A percentile compares a stretch with the other conserved stretches of the same genome.
Evolutionary conservation across 2,888 invertebrate genomes (phyloP).

Genomic region (Stegophylla sp.): DNA sequence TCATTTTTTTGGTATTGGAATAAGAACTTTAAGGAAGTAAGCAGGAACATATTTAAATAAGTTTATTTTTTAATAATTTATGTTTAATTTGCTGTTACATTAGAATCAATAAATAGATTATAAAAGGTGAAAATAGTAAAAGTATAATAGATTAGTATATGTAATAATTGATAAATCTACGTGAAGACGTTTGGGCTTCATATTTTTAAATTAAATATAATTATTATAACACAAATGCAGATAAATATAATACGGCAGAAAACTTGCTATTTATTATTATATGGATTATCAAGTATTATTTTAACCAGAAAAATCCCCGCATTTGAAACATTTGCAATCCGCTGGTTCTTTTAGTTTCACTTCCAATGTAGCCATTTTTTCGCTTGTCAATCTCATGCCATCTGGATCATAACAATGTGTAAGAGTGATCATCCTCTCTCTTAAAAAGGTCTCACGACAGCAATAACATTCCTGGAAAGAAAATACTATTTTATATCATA

Average conservation of each 20-base stretch:
- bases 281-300: conserved; percentile 43
- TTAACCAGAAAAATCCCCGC: conserved; percentile 83
- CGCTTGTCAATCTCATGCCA: conserved; percentile 76
- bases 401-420: conserved; percentile 89
- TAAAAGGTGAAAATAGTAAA: neutral
- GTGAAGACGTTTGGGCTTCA: conserved; percentile 9
- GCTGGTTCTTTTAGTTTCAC: conserved; percentile 84
- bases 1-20: too few species aligned
- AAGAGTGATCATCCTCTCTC: conserved; percentile 79
- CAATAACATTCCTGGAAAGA: conserved; percentile 84
- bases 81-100: conserved; percentile 17
- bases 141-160: too few species aligned
- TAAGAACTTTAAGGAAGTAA: too few species aligned
- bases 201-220: conserved; percentile 31
- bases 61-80: too few species aligned
- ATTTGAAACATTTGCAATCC: conserved; percentile 89
- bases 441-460: conserved; percentile 84
- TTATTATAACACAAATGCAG: neutral
- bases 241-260: neutral
- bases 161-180: too few species aligned
- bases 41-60: too few species aligned
- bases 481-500: neutral
- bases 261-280: conserved; percentile 12
- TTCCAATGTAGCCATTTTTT: conserved; percentile 78
- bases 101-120: conserved; percentile 8